Evolutionary conservation across 2,113 vertebrate species (phyloP).

Genomic region (Gobio gobio): DNA sequence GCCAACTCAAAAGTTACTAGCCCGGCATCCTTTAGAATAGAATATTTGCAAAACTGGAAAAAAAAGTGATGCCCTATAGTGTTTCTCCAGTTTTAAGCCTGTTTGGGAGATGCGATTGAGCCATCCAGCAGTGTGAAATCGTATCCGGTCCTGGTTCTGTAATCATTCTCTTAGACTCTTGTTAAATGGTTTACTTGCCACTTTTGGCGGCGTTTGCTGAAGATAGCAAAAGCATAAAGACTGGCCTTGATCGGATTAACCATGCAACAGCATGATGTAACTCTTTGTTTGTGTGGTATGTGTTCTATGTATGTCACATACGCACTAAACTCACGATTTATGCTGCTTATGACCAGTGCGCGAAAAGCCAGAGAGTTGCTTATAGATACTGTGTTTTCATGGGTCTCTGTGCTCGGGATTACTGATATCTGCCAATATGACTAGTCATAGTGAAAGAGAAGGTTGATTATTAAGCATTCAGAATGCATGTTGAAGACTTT

Average conservation of each 20-base stretch:
- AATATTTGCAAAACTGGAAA: conserved; percentile 45
- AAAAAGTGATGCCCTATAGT: conserved; percentile 74
- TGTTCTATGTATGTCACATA: conserved; percentile 71
- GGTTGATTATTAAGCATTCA: background rate
- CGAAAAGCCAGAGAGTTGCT: conserved; percentile 56
- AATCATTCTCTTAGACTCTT: conserved; percentile 80
- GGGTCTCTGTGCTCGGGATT: conserved; percentile 8
- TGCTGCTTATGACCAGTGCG: conserved; percentile 57
- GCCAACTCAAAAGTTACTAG: background rate
- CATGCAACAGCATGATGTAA: conserved; percentile 81
- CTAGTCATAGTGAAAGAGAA: background rate
- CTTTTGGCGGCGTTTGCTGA: conserved; percentile 80
- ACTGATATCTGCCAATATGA: background rate
- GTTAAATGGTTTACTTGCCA: conserved; percentile 83
- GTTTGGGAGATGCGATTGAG: conserved; percentile 79
- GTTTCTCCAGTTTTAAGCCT: conserved; percentile 72
- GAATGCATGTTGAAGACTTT: background rate
- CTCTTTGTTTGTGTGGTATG: conserved; percentile 79
- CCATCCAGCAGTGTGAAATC: conserved; percentile 80
- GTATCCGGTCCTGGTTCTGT: conserved; percentile 78
- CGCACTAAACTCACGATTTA: conserved; percentile 71
- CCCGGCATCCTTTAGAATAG: background rate
- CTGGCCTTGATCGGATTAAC: conserved; percentile 82
- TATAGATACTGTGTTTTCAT: conserved; percentile 12
- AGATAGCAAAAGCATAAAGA: conserved; percentile 81